Conservation (phyloP, 2,888 invertebrate species). For the Dolomedes plantarius region DNA sequence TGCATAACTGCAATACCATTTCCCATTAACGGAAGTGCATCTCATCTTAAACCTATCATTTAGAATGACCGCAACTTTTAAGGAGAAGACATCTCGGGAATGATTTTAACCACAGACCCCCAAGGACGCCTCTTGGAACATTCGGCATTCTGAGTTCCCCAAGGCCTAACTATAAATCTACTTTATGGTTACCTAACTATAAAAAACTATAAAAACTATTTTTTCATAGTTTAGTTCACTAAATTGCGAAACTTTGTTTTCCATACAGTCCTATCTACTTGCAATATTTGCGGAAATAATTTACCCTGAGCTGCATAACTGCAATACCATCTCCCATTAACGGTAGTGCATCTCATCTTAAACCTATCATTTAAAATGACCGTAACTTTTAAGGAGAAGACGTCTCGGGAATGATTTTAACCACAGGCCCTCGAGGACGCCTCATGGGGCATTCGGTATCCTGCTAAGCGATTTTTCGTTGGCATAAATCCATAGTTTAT, state of each 20-base stretch:
- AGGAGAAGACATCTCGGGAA: constrained; percentile 7
- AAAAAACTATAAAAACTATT: too few species aligned
- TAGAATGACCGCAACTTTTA: constrained; percentile 9
- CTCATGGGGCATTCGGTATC: constrained; percentile 11
- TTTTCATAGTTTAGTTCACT: too few species aligned
- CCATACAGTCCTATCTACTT: too few species aligned
- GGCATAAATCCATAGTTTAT: constrained; percentile 71
- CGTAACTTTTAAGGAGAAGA: neutral
- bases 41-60: neutral
- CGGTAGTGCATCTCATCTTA: neutral
- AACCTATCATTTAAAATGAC: neutral
- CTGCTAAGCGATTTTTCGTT: constrained; percentile 65
- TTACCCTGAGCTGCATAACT: too few species aligned
- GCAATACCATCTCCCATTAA: too few species aligned
- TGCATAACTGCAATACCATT: too few species aligned
- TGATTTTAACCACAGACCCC: constrained; percentile 36
- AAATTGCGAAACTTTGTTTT: too few species aligned
- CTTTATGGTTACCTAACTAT: too few species aligned
- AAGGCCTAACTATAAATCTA: too few species aligned
- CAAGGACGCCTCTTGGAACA: constrained; percentile 25
- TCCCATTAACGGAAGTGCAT: neutral
- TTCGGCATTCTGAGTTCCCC: neutral
- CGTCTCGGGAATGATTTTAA: constrained; percentile 43
- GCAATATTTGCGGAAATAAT: too few species aligned
- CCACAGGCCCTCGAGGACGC: constrained; percentile 10